phyloP scores from a whole-genome alignment of 2,797 vertebrate species.

The Pseudochromis fuscus region DNA sequence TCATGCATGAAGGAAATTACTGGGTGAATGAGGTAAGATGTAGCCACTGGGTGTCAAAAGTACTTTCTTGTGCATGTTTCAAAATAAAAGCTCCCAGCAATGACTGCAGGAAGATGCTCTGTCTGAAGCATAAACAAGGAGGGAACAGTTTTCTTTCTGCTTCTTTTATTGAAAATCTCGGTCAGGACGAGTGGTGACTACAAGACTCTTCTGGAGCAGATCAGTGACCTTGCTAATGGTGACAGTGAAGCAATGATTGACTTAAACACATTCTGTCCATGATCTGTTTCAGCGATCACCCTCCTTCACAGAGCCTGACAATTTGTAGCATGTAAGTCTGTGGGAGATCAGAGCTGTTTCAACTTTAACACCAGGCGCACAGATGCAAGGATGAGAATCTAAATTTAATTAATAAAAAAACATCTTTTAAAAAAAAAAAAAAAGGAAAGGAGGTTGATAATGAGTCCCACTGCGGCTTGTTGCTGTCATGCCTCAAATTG shows the following conservation, averaged over 20 bases:
- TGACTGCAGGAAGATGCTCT: too few relatives aligned
- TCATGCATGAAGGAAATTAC: background rate
- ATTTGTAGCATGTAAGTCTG: background rate
- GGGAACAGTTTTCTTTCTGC: too few relatives aligned
- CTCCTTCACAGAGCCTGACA: background rate
- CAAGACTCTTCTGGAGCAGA: background rate
- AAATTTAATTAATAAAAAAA: slow-evolving; percentile 33
- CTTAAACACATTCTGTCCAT: background rate
- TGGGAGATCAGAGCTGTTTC: slow-evolving; percentile 19
- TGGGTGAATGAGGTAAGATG: background rate
- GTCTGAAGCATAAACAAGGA: too few relatives aligned
- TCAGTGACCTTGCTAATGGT: background rate
- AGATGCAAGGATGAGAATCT: slow-evolving; percentile 20
- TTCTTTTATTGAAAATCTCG: too few relatives aligned
- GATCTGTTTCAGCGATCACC: background rate
- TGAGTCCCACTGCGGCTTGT: slow-evolving; percentile 32
- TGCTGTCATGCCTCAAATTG: slow-evolving; percentile 11
- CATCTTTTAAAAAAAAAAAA: too few relatives aligned
- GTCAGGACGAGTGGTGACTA: too few relatives aligned
- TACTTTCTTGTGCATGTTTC: too few relatives aligned
- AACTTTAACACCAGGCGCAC: background rate
- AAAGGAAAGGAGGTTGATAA: slow-evolving; percentile 19
- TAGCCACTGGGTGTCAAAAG: too few relatives aligned
- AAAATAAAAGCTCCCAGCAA: background rate
- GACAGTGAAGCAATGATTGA: background rate